Conservation (phyloP, 2,797 vertebrate genomes). For the Yasuhikotakia modesta region DNA sequence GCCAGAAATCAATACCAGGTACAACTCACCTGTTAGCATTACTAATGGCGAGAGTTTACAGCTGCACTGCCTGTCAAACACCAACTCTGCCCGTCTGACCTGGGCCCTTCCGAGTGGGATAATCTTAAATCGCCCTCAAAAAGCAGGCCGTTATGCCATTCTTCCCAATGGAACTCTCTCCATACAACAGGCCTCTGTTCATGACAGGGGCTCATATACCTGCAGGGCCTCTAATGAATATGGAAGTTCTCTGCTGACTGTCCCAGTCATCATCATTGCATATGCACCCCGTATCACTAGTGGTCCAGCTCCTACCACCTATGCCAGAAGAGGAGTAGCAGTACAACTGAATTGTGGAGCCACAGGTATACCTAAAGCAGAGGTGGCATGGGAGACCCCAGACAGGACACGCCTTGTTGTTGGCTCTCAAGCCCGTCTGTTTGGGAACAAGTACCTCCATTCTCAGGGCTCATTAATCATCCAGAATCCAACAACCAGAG, state of each 20-base stretch:
- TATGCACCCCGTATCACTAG: slow-evolving; percentile 87
- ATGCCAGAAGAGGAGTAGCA: slow-evolving; percentile 81
- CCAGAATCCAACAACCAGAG: slow-evolving; percentile 81
- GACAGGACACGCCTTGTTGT: slow-evolving; percentile 80
- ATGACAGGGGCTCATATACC: slow-evolving; percentile 86
- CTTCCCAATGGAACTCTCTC: slow-evolving; percentile 84
- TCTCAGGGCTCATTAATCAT: slow-evolving; percentile 89
- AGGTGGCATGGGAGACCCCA: slow-evolving; percentile 90
- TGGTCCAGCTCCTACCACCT: slow-evolving; percentile 81
- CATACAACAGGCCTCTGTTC: slow-evolving; percentile 82
- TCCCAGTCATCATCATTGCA: slow-evolving; percentile 82
- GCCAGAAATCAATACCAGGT: slow-evolving; percentile 77
- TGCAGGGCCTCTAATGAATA: slow-evolving; percentile 80
- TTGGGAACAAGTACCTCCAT: slow-evolving; percentile 88
- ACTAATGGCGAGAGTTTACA: slow-evolving; percentile 82
- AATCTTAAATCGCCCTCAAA: slow-evolving; percentile 79
- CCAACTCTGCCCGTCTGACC: slow-evolving; percentile 67
- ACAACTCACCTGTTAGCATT: slow-evolving; percentile 80
- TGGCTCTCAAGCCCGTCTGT: slow-evolving; percentile 80
- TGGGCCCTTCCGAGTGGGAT: slow-evolving; percentile 88
- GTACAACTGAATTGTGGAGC: slow-evolving; percentile 85
- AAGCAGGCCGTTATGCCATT: slow-evolving; percentile 80
- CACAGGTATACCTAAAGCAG: slow-evolving; percentile 82
- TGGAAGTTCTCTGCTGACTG: slow-evolving; percentile 76
- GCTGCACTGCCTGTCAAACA: slow-evolving; percentile 80